These are phyloP conservation scores for Istiophorus platypterus DNA, from an alignment of 2,113 vertebrate species.

Conservation along the genomic window DNA sequence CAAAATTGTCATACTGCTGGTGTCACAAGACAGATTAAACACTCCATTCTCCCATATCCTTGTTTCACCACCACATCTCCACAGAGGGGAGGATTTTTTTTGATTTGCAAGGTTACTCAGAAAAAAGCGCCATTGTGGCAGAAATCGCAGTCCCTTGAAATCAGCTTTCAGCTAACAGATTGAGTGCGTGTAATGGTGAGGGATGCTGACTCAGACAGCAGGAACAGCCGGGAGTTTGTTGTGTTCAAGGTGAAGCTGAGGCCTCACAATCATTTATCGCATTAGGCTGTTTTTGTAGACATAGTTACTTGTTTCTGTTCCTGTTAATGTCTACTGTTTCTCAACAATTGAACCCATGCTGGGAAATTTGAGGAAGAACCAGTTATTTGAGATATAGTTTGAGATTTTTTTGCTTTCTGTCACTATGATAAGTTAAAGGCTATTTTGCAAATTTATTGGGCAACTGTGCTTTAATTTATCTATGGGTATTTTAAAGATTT, in stretches of 20 bases:
- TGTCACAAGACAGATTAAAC: constrained; percentile 31
- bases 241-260: constrained; percentile 78
- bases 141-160: constrained; percentile 66
- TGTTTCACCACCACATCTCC: neutral
- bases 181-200: constrained; percentile 49
- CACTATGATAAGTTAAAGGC: neutral
- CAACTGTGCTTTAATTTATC: neutral
- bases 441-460: neutral
- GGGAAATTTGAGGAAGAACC: constrained; percentile 13
- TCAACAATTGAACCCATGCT: neutral
- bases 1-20: constrained; percentile 43
- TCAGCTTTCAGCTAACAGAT: constrained; percentile 68
- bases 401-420: neutral
- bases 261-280: constrained; percentile 45
- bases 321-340: constrained; percentile 19
- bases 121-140: constrained; percentile 70
- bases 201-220: constrained; percentile 75
- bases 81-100: constrained; percentile 37
- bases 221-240: constrained; percentile 48
- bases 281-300: constrained; percentile 19
- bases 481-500: constrained; percentile 15
- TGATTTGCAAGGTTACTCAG: constrained; percentile 71
- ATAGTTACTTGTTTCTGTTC: constrained; percentile 8
- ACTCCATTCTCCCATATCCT: neutral
- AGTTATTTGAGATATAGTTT: neutral